phyloP scores from a whole-genome alignment of 2,888 invertebrate species.

The Ormyrus labotus region DNA sequence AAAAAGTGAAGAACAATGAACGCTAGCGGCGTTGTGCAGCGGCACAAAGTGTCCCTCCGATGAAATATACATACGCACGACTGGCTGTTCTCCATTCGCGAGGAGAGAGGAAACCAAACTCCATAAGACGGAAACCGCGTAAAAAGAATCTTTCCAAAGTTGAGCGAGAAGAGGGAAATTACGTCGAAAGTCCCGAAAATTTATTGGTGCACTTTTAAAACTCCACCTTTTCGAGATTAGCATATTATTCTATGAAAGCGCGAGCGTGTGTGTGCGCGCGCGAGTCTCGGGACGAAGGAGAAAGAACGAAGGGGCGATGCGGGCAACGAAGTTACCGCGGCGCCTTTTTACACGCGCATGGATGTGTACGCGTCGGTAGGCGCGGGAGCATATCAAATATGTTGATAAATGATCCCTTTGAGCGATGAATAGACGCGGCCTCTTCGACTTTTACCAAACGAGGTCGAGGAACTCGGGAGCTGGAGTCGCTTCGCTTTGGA shows the following conservation, averaged over 20 bases:
- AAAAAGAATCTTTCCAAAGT: constrained; percentile 71
- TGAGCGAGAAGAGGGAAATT: constrained; percentile 70
- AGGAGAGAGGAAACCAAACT: constrained; percentile 56
- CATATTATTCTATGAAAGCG: constrained; percentile 74
- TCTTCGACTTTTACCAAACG: background rate
- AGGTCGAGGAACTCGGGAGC: too few species aligned
- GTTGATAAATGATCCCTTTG: constrained; percentile 76
- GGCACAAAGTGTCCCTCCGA: constrained; percentile 49
- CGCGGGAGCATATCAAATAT: constrained; percentile 74
- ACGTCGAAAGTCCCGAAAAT: constrained; percentile 75
- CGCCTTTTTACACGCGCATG: constrained; percentile 58
- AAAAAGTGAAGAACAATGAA: constrained; percentile 38
- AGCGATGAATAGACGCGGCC: constrained; percentile 67
- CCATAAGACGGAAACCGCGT: constrained; percentile 63
- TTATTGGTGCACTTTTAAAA: constrained; percentile 75
- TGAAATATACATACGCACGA: constrained; percentile 58
- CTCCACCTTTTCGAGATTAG: constrained; percentile 74
- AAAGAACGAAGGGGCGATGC: too few species aligned
- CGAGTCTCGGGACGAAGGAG: constrained; percentile 46
- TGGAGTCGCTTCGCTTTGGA: too few species aligned
- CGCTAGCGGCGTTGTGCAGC: constrained; percentile 16
- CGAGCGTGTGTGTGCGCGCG: constrained; percentile 18
- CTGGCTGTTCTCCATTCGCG: constrained; percentile 13
- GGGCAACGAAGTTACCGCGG: constrained; percentile 58
- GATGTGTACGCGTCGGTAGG: constrained; percentile 43